Base-by-base conservation (phyloP, 2,888 invertebrate genomes). In the Cephus sareptanus region DNA sequence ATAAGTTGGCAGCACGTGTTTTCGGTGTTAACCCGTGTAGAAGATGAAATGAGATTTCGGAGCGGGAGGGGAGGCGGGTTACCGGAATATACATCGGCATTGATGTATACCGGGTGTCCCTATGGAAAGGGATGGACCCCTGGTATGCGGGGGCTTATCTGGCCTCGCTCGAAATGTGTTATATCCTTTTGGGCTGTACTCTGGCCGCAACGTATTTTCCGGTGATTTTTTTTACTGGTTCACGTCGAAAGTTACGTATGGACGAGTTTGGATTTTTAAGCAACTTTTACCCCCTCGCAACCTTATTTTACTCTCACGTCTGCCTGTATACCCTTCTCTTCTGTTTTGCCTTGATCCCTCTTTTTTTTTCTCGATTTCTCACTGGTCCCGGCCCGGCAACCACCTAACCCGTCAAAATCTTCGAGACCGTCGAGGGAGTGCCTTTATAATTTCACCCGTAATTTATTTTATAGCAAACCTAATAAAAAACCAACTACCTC, bases 1-100 rank as follows among this genome's bases (percentile, higher is more conserved):
- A 88, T 88, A 88, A 88, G 88, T 86, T 75, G 79, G 81, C 82
- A 87, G 87, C 88, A 88, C 87, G 87, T 89, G 88, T 88, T 89
- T 87, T 87, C 85, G 86, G 88, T 87, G 89, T 88, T 89, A 88
- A 89, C 87, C 86, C 86, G 85, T 87, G 87, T 87, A 86, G 87
- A 86, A 87, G 86, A 85, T 83, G 83, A 87, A 89, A 88, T 88
- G 87, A 87, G 86, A 88, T 89, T 88, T 86, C 34, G 40, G 76
- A 74, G 33, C 34, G 56, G 73, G 73, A 86, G 85, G 85, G 84
- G 78, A 79, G 69, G 70, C 68, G 73, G 70, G 74, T 69, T 33
- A 23, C 35, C 30, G 73, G 76, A 69, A 70, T 71, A 76, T 71
- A 56, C 78, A 76, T 76, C 81, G 80, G 81, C 83, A 85, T 84